phyloP scores from a whole-genome alignment of 1,140 invertebrate genomes.

The Myzus persicae region DNA sequence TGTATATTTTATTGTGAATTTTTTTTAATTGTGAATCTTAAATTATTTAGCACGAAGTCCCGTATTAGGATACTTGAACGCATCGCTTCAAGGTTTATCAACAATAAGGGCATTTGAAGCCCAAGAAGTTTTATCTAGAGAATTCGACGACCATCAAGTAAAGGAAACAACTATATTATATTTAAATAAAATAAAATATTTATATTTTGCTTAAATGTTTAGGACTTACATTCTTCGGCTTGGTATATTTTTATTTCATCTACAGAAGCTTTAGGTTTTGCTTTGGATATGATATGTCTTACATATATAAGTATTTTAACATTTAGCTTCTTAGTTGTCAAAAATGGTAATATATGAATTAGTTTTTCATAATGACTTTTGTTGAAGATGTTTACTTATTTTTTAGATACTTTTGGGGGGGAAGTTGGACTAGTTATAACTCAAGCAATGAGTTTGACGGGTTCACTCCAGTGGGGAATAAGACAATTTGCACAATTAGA shows the following conservation, averaged over 20 bases:
- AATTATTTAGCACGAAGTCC: constrained; percentile 74
- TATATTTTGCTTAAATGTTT: background rate
- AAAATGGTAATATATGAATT: constrained; percentile 63
- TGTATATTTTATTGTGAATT: background rate
- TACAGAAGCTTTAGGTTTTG: constrained; percentile 84
- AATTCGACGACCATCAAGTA: constrained; percentile 82
- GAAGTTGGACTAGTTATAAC: constrained; percentile 84
- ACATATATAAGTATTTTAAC: constrained; percentile 76
- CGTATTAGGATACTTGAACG: constrained; percentile 86
- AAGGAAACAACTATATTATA: background rate
- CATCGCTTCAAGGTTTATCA: constrained; percentile 85
- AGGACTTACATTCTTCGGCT: constrained; percentile 73
- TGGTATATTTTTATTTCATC: constrained; percentile 79
- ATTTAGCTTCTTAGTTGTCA: constrained; percentile 74
- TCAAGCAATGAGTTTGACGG: constrained; percentile 80
- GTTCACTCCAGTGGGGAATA: constrained; percentile 85
- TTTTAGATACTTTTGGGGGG: constrained; percentile 66
- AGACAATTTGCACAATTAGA: constrained; percentile 84
- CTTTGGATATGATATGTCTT: constrained; percentile 79
- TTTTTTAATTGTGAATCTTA: background rate
- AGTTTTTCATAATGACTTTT: background rate
- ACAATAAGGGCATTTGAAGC: constrained; percentile 88
- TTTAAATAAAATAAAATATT: background rate
- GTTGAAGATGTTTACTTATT: background rate
- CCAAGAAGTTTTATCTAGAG: constrained; percentile 79